Conservation (phyloP, 2,113 vertebrate species). For the Pongo pygmaeus region DNA sequence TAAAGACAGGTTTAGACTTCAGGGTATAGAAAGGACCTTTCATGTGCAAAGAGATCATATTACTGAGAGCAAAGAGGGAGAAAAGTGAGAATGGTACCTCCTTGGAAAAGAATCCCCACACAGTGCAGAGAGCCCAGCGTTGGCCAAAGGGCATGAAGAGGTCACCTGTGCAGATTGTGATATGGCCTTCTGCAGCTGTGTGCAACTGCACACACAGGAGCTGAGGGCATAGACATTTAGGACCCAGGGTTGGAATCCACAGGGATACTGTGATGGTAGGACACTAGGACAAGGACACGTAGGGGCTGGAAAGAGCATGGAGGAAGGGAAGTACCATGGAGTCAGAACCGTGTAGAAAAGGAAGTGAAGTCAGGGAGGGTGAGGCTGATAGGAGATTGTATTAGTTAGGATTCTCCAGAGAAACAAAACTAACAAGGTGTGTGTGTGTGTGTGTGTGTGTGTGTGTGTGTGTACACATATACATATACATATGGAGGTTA, state of each 20-base stretch:
- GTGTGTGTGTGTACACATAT: background rate
- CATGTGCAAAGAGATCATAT: background rate
- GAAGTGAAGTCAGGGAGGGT: background rate
- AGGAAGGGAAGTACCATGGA: background rate
- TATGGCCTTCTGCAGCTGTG: background rate
- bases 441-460: background rate
- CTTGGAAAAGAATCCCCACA: background rate
- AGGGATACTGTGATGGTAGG: background rate
- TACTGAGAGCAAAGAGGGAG: background rate
- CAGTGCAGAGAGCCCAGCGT: background rate
- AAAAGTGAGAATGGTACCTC: background rate
- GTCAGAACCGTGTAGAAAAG: background rate
- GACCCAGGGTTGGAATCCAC: background rate
- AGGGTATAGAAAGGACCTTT: background rate
- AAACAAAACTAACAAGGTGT: background rate
- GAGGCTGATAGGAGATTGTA: background rate
- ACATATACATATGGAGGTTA: no score
- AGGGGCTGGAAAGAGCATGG: background rate
- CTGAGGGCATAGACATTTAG: background rate
- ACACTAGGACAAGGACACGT: no score
- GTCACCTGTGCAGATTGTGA: accelerated
- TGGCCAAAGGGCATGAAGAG: background rate
- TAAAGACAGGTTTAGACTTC: background rate
- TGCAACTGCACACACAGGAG: accelerated
- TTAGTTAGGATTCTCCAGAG: background rate